phyloP scores from a whole-genome alignment of 2,888 invertebrate species.

The Clistopyga incitator region DNA sequence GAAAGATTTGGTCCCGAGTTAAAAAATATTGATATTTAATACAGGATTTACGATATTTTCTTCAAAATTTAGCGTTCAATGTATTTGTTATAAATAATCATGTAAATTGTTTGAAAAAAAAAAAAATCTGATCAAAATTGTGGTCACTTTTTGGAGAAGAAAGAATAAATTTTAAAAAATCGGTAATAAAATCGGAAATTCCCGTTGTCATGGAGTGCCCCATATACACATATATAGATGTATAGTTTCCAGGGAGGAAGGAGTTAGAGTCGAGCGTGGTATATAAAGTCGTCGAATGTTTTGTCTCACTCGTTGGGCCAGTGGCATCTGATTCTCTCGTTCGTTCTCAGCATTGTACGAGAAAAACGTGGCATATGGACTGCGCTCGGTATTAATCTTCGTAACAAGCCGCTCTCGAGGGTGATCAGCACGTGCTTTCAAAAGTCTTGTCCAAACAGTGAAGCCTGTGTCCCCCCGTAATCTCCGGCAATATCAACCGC shows the following conservation, averaged over 20 bases:
- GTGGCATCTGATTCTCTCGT: not conserved
- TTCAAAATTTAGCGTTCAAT: no score
- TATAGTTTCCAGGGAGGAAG: not conserved
- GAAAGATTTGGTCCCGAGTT: no score
- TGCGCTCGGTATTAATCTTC: constrained; percentile 69
- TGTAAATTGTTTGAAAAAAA: no score
- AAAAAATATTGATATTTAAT: no score
- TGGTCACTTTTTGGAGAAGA: no score
- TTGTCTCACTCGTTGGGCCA: not conserved
- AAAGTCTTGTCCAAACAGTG: constrained; percentile 64
- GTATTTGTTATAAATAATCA: no score
- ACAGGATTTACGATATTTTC: no score
- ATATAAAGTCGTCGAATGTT: constrained; percentile 2
- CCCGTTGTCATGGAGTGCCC: no score
- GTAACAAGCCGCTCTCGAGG: constrained; percentile 64
- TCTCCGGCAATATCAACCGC: constrained; percentile 12
- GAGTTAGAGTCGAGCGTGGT: not conserved
- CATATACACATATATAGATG: not conserved
- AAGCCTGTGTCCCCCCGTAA: constrained; percentile 27
- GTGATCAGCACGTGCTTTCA: constrained; percentile 61
- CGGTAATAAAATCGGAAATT: no score
- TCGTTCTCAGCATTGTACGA: constrained; percentile 37
- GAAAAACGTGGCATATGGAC: constrained; percentile 70
- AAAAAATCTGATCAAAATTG: no score
- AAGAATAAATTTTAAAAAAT: no score